Conservation (phyloP, 2,888 invertebrate species). For the Iselma pallidipennis region DNA sequence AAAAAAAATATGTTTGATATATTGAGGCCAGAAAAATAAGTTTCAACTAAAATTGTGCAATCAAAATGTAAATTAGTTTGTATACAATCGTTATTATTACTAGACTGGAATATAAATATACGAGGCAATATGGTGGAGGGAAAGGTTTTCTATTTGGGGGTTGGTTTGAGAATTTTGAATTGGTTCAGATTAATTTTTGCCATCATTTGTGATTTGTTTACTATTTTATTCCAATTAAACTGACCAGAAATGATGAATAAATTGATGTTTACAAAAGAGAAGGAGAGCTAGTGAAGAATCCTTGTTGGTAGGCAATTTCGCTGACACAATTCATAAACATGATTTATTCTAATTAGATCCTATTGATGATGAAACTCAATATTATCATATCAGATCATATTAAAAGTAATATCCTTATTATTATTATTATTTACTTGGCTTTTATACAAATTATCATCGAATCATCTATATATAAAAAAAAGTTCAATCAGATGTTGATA, state of each 20-base stretch:
- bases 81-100: neutral
- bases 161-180: neutral
- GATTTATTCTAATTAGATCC: no score
- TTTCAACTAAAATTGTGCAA: neutral
- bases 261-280: neutral
- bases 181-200: neutral
- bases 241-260: neutral
- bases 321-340: no score
- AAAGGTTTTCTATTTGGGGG: neutral
- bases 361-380: no score
- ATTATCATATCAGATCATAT: no score
- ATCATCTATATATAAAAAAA: no score
- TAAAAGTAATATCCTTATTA: no score
- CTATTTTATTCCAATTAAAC: neutral
- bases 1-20: neutral
- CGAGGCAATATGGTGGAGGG: no score
- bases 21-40: neutral
- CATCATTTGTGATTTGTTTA: neutral
- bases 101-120: neutral
- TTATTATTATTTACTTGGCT: no score
- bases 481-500: no score
- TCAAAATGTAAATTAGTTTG: neutral
- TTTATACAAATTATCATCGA: neutral
- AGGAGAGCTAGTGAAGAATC: no score
- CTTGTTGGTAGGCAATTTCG: no score